Percentiles rank a stretch among this genome's conserved stretches.
These are phyloP conservation scores for Rhinogobio ventralis DNA, from an alignment of 2,797 vertebrate genomes.

Conservation along the genomic window DNA sequence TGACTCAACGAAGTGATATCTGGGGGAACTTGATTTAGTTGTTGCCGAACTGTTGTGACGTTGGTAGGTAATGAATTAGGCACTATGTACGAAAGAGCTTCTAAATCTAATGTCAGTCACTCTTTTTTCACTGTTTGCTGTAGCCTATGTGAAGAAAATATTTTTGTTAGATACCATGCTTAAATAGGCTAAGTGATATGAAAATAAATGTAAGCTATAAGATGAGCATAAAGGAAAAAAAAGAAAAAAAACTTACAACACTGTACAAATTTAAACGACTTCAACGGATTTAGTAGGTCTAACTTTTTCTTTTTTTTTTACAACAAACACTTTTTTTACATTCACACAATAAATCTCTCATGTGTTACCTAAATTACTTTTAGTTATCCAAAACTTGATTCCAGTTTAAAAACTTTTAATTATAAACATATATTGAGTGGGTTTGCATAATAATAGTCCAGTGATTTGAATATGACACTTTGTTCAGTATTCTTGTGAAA, in stretches of 20 bases:
- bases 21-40: not conserved
- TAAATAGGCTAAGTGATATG: not conserved
- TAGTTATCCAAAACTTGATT: no score
- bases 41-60: not conserved
- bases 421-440: not conserved
- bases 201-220: not conserved
- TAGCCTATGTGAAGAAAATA: not conserved
- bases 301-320: no score
- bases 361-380: not conserved
- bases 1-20: not conserved
- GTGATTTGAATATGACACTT: not conserved
- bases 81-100: not conserved
- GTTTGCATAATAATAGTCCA: not conserved
- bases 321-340: not conserved
- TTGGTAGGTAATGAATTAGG: no score
- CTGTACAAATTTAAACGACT: no score
- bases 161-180: not conserved
- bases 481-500: not conserved
- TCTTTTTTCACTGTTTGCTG: not conserved
- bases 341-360: not conserved
- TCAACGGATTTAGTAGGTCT: no score
- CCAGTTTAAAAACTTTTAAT: not conserved
- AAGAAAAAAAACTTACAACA: no score
- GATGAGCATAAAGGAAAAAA: not conserved
- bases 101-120: not conserved